Evolutionary conservation across 2,888 invertebrate genomes (phyloP).

Genomic region (Laothoe populi): DNA sequence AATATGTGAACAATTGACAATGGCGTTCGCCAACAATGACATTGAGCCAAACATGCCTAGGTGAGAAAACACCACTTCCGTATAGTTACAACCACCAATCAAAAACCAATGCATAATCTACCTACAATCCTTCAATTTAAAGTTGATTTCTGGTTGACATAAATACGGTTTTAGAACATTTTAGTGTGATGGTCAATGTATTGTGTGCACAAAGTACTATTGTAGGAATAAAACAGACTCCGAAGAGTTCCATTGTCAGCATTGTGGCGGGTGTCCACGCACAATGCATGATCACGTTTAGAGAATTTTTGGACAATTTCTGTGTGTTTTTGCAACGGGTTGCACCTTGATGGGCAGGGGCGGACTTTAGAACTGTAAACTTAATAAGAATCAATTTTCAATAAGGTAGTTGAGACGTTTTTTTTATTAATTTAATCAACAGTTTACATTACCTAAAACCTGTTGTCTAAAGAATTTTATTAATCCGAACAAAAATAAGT

Average conservation of each 20-base stretch:
- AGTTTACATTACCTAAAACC: too few species aligned
- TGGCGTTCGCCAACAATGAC: constrained; percentile 83
- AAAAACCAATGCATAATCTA: constrained; percentile 23
- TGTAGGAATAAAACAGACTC: constrained; percentile 79
- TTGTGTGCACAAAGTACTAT: constrained; percentile 79
- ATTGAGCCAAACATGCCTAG: constrained; percentile 80
- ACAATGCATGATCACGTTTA: constrained; percentile 79
- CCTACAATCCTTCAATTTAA: constrained; percentile 30
- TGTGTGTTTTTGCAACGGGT: constrained; percentile 81
- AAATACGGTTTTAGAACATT: constrained; percentile 24
- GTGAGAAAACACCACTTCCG: constrained; percentile 51
- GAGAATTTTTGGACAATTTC: constrained; percentile 82
- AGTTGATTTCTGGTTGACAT: constrained; percentile 34
- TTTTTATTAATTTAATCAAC: too few species aligned
- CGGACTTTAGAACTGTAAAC: constrained; percentile 52
- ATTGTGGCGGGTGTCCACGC: constrained; percentile 81
- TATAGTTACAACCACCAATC: constrained; percentile 43
- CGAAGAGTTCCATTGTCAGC: constrained; percentile 75
- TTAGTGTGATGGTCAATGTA: constrained; percentile 43
- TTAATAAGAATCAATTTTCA: too few species aligned
- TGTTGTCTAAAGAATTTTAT: too few species aligned
- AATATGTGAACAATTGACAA: constrained; percentile 79
- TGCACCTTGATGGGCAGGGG: constrained; percentile 76
- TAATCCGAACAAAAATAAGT: too few species aligned
- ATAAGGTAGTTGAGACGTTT: too few species aligned